These are phyloP conservation scores for Drosophila fuyamai DNA, from an alignment of 1,140 invertebrate species.

Conservation along the genomic window DNA sequence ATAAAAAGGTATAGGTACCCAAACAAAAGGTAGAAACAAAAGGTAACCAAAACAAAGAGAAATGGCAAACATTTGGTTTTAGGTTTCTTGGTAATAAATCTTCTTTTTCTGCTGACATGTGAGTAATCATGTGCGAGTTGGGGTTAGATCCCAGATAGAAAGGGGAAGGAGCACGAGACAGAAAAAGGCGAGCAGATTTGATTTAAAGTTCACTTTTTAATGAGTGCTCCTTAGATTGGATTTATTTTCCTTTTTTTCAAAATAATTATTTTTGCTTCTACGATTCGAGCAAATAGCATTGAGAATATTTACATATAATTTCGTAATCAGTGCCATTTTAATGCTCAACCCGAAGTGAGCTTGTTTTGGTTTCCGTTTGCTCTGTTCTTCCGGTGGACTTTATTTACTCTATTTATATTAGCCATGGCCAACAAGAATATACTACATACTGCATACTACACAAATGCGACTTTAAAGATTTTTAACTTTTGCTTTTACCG, in stretches of 20 bases:
- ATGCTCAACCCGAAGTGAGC: constrained; percentile 23
- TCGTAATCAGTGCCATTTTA: constrained; percentile 53
- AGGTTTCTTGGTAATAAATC: constrained; percentile 58
- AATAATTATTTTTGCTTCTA: too few relatives aligned
- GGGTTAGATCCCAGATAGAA: constrained; percentile 16
- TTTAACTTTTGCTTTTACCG: too few relatives aligned
- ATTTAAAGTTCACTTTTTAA: constrained; percentile 33
- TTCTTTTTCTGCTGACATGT: constrained; percentile 57
- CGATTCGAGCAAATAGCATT: constrained; percentile 8
- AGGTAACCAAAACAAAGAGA: constrained; percentile 54
- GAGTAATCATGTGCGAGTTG: constrained; percentile 33
- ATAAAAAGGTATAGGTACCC: constrained; percentile 27
- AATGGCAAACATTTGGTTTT: constrained; percentile 58
- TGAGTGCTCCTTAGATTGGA: neutral
- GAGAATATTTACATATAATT: constrained; percentile 68
- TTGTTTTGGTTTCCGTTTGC: constrained; percentile 48
- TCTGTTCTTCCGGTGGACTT: constrained; percentile 31
- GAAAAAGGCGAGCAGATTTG: constrained; percentile 5
- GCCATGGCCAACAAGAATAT: too few relatives aligned
- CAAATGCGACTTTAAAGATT: too few relatives aligned
- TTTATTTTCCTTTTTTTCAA: too few relatives aligned
- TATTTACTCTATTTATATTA: constrained; percentile 17
- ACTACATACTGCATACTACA: too few relatives aligned
- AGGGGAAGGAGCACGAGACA: neutral
- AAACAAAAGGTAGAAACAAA: constrained; percentile 35